Evolutionary conservation across 2,113 vertebrate species (phyloP).

Genomic region (Eulemur rufifrons): DNA sequence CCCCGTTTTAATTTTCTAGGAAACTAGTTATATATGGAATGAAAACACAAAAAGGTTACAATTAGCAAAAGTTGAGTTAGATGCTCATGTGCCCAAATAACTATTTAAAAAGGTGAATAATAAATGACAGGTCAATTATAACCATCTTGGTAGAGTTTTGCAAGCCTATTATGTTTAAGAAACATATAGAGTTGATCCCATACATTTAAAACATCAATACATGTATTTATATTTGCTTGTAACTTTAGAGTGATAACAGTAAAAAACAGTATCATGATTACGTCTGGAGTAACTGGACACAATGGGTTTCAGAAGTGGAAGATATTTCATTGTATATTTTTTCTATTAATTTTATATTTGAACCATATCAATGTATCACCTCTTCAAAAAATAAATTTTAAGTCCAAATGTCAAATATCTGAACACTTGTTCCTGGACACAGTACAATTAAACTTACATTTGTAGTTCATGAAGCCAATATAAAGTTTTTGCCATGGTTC

Average conservation of each 20-base stretch:
- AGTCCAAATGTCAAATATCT: background rate
- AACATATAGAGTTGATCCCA: background rate
- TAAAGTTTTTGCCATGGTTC: conserved; percentile 81
- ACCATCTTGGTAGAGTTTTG: background rate
- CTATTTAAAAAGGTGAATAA: background rate
- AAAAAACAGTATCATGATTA: background rate
- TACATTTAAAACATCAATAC: background rate
- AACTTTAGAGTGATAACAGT: conserved; percentile 24
- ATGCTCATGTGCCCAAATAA: background rate
- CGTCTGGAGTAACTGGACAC: background rate
- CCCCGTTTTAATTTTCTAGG: background rate
- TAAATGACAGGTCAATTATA: background rate
- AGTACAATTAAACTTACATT: conserved; percentile 83
- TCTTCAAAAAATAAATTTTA: background rate
- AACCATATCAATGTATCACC: background rate
- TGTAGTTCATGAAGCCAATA: conserved; percentile 84
- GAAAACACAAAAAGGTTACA: background rate
- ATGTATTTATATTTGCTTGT: background rate
- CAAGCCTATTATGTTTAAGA: background rate
- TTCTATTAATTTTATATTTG: conserved; percentile 23
- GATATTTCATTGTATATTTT: background rate
- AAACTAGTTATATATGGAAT: background rate
- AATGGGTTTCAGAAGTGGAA: background rate
- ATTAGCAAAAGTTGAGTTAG: background rate
- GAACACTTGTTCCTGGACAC: background rate